A percentile compares a stretch with the other conserved stretches of the same genome.
Conservation (phyloP, 1,140 invertebrate species). For the Diprion similis region DNA sequence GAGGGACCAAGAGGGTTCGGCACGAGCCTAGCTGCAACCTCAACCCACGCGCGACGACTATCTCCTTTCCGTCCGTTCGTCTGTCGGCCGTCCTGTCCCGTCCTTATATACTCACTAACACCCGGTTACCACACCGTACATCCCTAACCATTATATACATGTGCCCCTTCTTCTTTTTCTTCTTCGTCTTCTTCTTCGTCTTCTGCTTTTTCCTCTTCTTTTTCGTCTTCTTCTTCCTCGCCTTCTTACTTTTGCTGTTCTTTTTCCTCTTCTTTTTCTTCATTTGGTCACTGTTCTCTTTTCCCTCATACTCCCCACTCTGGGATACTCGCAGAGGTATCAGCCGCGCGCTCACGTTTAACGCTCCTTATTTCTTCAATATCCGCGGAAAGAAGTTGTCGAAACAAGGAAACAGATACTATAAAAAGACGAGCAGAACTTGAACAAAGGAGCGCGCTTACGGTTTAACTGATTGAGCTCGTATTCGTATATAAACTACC, state of each 20-base stretch:
- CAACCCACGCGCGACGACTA: slow-evolving; percentile 53
- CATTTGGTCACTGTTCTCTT: neutral
- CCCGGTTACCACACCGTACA: slow-evolving; percentile 22
- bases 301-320: neutral
- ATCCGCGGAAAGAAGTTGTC: neutral
- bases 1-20: slow-evolving; percentile 42
- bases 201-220: neutral
- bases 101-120: slow-evolving; percentile 27
- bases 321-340: neutral
- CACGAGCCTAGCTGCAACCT: slow-evolving; percentile 59
- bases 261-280: slow-evolving; percentile 17
- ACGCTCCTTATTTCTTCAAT: slow-evolving; percentile 1
- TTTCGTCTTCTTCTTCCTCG: slow-evolving; percentile 2
- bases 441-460: neutral
- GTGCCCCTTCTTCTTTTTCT: slow-evolving; percentile 14
- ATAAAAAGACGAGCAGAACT: neutral
- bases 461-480: neutral
- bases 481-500: neutral
- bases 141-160: slow-evolving; percentile 15
- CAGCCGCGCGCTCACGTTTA: neutral
- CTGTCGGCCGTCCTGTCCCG: slow-evolving; percentile 12
- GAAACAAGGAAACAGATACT: neutral
- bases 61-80: slow-evolving; percentile 9
- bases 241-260: neutral
- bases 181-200: slow-evolving; percentile 10